Conservation (phyloP, 37 sponge, comb jelly and placozoan species). For the Spongia lamella region DNA sequence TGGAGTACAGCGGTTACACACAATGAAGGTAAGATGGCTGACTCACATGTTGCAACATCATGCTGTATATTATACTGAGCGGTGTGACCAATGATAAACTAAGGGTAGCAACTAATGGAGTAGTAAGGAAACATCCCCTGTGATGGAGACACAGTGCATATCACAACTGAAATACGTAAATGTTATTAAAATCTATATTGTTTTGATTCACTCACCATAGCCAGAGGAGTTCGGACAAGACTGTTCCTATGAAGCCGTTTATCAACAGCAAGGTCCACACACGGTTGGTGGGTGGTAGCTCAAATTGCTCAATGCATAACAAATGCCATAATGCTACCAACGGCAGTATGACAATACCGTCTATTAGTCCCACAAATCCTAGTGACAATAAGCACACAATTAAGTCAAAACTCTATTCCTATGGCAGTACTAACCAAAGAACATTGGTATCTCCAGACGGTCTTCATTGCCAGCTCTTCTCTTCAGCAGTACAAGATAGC, state of each 20-base stretch:
- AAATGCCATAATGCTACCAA: conserved; percentile 73
- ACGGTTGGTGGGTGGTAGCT: conserved; percentile 56
- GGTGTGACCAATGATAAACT: conserved; percentile 81
- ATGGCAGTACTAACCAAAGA: conserved; percentile 62
- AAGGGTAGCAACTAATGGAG: conserved; percentile 76
- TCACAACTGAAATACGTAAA: neutral
- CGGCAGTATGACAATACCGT: conserved; percentile 63
- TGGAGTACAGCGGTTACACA: too few relatives aligned
- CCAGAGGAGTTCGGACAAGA: conserved; percentile 89
- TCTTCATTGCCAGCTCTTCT: conserved; percentile 45
- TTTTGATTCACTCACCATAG: conserved; percentile 59
- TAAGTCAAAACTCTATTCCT: too few relatives aligned
- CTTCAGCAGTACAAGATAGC: conserved; percentile 70
- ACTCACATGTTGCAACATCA: conserved; percentile 59
- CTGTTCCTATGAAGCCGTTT: conserved; percentile 87
- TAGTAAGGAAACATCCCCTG: conserved; percentile 79
- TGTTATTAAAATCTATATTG: neutral
- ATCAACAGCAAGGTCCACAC: conserved; percentile 80
- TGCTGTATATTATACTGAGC: conserved; percentile 74
- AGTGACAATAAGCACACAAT: neutral
- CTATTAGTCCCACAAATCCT: conserved; percentile 85
- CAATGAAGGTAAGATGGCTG: neutral
- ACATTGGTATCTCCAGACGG: conserved; percentile 79
- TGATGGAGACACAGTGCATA: neutral
- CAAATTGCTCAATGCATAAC: conserved; percentile 65